Base-by-base conservation (phyloP, 2,888 invertebrate genomes). In the Stegophylla sp. region DNA sequence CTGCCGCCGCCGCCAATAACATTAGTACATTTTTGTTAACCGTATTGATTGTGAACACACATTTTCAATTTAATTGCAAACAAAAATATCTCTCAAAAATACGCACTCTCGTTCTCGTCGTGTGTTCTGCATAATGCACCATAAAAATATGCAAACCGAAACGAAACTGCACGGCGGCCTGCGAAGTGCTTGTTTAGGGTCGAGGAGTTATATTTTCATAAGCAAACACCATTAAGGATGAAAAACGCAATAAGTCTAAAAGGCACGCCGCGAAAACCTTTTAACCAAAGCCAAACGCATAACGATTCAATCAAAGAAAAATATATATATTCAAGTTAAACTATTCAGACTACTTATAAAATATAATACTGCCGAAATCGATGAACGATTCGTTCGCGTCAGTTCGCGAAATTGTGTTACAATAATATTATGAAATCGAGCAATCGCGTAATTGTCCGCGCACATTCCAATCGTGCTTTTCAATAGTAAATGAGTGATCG, bases 191-290 rank as follows among this genome's bases (percentile, higher is more conserved):
- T 74, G 23, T 63, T 63, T 23, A 51, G 34, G 59, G 28, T 13
- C 45, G 28, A 17, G 15, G n/a, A n/a, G 28, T 48, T 74, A 5
- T 9, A 34, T 23, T 74, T 63, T 51, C 63, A 63, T 63, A 63
- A 63, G 51, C 20, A 63, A 74, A 74, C 51, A 63, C 5, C 4
- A 15, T 51, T 51, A 17, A 23, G 48, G 48, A 9, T 34, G 74
- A 48, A 74, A 59, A 74, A 74, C 1, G 28, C 17, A 51, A 74
- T 74, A 63, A 15, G 34, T 48, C 34, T 63, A 63, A 74, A 63
- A 63, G 43, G 53, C 53, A n/a, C n/a, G n/a, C n/a, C n/a, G n/a
- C n/a, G 41, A 26, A 66, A 76, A 53, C 76, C 43, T 76, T 76
- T 76, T 66, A 76, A 76, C 76, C 7, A 43, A 76, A 76, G 53